Base-by-base conservation (phyloP, 2,888 invertebrate genomes). In the Cerastis rubricosa region DNA sequence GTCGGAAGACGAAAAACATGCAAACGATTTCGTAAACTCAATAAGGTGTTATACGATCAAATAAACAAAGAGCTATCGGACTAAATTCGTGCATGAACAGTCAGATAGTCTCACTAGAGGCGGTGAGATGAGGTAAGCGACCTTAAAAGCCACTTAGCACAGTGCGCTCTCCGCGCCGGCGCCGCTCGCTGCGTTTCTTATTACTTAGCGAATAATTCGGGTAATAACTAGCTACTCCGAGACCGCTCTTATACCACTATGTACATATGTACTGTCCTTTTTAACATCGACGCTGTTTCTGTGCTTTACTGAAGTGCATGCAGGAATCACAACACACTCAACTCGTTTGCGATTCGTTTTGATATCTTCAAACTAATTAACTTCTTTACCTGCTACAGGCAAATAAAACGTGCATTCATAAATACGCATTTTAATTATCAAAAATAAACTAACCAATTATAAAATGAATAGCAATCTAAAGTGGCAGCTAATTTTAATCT, bases 141-240 rank as follows among this genome's bases (percentile, higher is more conserved):
- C 95, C 96, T 96, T 95, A 95, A 94, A 92, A 95, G 94, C 94
- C 96, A 96, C 96, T 96, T 96, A 95, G 93, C 94, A 92, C 93
- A 90, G 93, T 92, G 92, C 90, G 92, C 92, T 92, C 92, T 88
- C 89, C 89, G 89, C 92, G 90, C 86, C 83, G 88, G 80, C 84
- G 85, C 92, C 80, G 85, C 92, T 92, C 90, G 91, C 93, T 94
- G 94, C 93, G 93, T 94, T 94, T 95, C 93, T 94, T 94, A 95
- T 95, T 94, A 94, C 94, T 94, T 93, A 91, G 92, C 90, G 92
- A 92, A 92, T 94, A 93, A 94, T 94, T 94, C 91, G 89, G 90
- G 90, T 91, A 88, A 94, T 94, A 93, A 93, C 88, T 85, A 89
- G 85, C 81, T 85, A 85, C 79, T 87, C 71, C 9, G 64, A 78